These are phyloP conservation scores for Chrysopilus asiliformis DNA, from an alignment of 2,888 invertebrate genomes.

Conservation along the genomic window DNA sequence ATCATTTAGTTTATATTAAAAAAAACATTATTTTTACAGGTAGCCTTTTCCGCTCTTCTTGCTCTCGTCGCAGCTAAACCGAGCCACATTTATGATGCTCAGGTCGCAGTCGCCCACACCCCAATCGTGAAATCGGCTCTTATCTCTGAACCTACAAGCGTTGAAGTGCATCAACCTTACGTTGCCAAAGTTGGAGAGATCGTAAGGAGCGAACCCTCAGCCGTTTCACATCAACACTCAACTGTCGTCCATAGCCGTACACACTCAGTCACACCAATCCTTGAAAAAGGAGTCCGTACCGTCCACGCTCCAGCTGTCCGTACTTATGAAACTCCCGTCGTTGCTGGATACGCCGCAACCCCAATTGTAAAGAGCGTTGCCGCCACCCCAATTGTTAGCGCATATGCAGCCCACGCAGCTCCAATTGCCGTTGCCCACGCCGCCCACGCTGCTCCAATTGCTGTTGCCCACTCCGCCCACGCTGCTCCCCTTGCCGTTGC, in stretches of 20 bases:
- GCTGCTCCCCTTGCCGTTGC: too few relatives aligned
- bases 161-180: conserved; percentile 24
- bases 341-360: too few relatives aligned
- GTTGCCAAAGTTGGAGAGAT: conserved; percentile 27
- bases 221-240: conserved; percentile 38
- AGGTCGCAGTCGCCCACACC: too few relatives aligned
- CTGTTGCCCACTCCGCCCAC: too few relatives aligned
- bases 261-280: conserved; percentile 10
- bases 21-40: conserved; percentile 1
- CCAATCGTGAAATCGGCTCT: not conserved
- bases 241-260: conserved; percentile 33
- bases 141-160: conserved; percentile 3
- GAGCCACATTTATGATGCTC: too few relatives aligned
- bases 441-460: too few relatives aligned
- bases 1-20: conserved; percentile 14
- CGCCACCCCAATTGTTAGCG: conserved; percentile 11
- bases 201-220: conserved; percentile 32
- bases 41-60: conserved; percentile 47
- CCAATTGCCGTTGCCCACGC: too few relatives aligned
- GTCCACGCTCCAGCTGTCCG: conserved; percentile 5
- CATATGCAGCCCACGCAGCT: conserved; percentile 1
- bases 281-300: conserved; percentile 10
- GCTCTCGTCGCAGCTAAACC: conserved; percentile 35
- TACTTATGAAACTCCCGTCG: conserved; percentile 1
- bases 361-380: too few relatives aligned